A percentile compares a stretch with the other conserved stretches of the same genome.
Evolutionary conservation across 2,888 invertebrate genomes (phyloP).

Genomic region (Ctenicera cuprea): DNA sequence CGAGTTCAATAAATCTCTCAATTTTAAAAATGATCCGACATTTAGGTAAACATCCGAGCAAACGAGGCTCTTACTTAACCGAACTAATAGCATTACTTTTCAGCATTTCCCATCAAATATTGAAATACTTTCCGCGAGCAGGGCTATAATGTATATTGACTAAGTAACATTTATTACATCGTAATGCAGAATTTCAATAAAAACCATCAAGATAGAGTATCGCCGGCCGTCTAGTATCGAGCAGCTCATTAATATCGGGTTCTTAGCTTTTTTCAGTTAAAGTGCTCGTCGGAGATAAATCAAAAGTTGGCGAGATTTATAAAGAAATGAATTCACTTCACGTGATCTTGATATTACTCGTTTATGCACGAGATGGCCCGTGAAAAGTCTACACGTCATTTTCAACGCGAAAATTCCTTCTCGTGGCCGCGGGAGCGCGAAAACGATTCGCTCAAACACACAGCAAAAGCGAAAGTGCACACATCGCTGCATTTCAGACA

Average conservation of each 20-base stretch:
- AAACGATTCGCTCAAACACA: conserved; percentile 14
- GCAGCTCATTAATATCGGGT: conserved; percentile 54
- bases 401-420: conserved; percentile 24
- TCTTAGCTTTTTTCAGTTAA: conserved; percentile 51
- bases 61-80: conserved; percentile 45
- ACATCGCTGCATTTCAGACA: conserved; percentile 10
- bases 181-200: conserved; percentile 47
- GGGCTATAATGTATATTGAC: conserved; percentile 38
- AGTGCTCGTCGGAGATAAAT: conserved; percentile 56
- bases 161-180: conserved; percentile 37
- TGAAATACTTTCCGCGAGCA: conserved; percentile 42
- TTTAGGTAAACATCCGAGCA: conserved; percentile 48
- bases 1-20: conserved; percentile 41
- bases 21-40: conserved; percentile 48
- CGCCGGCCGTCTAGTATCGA: conserved; percentile 45
- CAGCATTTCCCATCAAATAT: conserved; percentile 46
- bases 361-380: conserved; percentile 34
- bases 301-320: conserved; percentile 55
- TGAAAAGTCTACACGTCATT: conserved; percentile 33
- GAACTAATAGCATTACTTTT: conserved; percentile 47
- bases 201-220: conserved; percentile 41
- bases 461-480: conserved; percentile 19
- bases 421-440: conserved; percentile 4
- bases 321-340: conserved; percentile 54
- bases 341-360: conserved; percentile 51